A percentile compares a stretch with the other conserved stretches of the same genome.
phyloP scores from a whole-genome alignment of 2,113 vertebrate genomes.

The Aramus guarauna region DNA sequence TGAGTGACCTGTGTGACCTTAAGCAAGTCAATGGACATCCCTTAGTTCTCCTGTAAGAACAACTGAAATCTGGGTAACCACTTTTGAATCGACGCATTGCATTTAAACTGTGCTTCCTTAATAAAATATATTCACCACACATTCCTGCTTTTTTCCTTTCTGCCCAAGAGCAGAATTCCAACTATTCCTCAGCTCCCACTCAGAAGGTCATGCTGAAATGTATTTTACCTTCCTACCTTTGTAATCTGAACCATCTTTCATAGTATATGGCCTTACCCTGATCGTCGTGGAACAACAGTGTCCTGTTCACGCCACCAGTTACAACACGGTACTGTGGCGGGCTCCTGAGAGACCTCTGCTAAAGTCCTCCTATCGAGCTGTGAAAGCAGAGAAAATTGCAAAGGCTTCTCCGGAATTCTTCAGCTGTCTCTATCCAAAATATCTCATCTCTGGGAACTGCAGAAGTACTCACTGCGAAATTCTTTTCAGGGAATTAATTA shows the following conservation, averaged over 20 bases:
- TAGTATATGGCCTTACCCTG: not conserved
- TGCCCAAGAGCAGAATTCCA: not conserved
- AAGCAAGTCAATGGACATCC: not conserved
- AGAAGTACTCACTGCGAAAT: not conserved
- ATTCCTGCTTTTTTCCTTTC: not conserved
- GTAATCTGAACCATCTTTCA: not conserved
- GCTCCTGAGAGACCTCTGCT: not conserved
- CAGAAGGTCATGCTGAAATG: not conserved
- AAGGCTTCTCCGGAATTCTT: not conserved
- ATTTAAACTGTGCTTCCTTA: not conserved
- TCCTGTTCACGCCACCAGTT: not conserved
- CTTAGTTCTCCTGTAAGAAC: not conserved
- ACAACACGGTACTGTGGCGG: not conserved
- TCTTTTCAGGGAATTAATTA: conserved; percentile 43
- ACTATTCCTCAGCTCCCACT: not conserved
- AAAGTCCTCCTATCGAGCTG: not conserved
- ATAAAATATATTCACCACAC: not conserved
- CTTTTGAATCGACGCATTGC: not conserved
- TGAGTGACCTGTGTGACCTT: not conserved
- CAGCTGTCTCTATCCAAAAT: not conserved
- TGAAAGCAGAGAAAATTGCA: not conserved
- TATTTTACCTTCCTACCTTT: not conserved
- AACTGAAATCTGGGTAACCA: not conserved
- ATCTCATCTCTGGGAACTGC: not conserved
- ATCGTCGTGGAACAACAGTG: not conserved